Conservation (phyloP, 2,113 vertebrate species). For the Sorex araneus region DNA sequence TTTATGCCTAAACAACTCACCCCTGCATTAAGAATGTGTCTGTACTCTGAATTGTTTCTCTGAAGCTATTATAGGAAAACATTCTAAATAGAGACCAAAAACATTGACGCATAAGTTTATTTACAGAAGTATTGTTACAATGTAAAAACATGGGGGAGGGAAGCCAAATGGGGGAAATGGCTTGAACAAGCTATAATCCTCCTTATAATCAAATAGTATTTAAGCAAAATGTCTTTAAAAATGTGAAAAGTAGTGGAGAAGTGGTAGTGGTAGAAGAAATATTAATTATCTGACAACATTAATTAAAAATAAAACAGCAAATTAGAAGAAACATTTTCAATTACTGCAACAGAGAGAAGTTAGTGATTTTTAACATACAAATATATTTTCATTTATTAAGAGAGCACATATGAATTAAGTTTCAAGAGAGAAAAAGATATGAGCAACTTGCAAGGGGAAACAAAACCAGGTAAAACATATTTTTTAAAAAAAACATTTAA, state of each 20-base stretch:
- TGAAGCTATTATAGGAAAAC: slow-evolving; percentile 18
- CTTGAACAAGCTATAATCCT: slow-evolving; percentile 29
- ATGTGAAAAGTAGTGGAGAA: not conserved
- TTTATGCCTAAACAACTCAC: slow-evolving; percentile 44
- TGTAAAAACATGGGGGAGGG: slow-evolving; percentile 27
- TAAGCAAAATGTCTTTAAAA: slow-evolving; percentile 39
- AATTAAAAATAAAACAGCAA: slow-evolving; percentile 47
- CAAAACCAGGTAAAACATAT: slow-evolving; percentile 29
- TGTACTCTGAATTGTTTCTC: slow-evolving; percentile 48
- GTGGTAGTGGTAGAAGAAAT: not conserved
- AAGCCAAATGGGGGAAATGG: not conserved
- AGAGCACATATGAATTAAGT: slow-evolving; percentile 40
- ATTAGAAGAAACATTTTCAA: slow-evolving; percentile 51
- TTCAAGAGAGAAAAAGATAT: slow-evolving; percentile 48
- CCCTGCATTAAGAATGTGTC: slow-evolving; percentile 28
- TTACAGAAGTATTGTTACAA: slow-evolving; percentile 51
- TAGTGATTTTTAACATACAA: slow-evolving; percentile 61
- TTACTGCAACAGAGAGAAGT: slow-evolving; percentile 30
- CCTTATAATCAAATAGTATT: slow-evolving; percentile 29
- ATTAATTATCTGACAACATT: slow-evolving; percentile 8
- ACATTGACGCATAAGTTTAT: not conserved
- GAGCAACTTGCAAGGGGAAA: slow-evolving; percentile 62
- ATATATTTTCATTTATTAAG: slow-evolving; percentile 54
- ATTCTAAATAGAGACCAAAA: slow-evolving; percentile 26
- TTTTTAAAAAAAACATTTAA: slow-evolving; percentile 52